Percentiles rank a stretch among this genome's conserved stretches.
phyloP scores from a whole-genome alignment of 2,113 vertebrate species.

The Melanocharis versteri region DNA sequence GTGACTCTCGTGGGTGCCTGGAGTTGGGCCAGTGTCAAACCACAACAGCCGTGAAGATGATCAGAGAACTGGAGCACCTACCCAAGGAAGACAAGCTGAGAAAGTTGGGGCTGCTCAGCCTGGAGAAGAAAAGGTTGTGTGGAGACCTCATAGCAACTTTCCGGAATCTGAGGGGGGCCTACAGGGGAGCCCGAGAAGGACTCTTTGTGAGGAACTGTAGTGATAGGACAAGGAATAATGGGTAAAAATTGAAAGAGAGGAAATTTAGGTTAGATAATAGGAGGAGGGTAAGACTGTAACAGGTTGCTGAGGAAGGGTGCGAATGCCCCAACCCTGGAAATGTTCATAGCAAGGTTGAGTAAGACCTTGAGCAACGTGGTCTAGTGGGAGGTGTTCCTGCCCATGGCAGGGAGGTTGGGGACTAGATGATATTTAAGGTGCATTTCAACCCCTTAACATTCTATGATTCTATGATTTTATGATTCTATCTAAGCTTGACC shows the following conservation, averaged over 20 bases:
- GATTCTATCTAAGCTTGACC: background rate
- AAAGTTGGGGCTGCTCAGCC: background rate
- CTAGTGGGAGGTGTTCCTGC: background rate
- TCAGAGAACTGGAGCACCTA: background rate
- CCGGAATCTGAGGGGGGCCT: background rate
- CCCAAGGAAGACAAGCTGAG: background rate
- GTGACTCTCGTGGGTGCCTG: too few species aligned
- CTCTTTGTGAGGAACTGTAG: background rate
- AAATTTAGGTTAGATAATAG: background rate
- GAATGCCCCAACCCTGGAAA: background rate
- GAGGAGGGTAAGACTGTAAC: background rate
- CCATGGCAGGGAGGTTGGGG: background rate
- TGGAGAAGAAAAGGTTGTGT: background rate
- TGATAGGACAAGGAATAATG: background rate
- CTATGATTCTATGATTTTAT: background rate
- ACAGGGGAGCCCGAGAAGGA: background rate
- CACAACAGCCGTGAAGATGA: background rate
- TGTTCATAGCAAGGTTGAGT: accelerated
- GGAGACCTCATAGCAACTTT: background rate
- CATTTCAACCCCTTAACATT: background rate
- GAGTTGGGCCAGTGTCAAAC: too few species aligned
- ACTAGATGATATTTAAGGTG: background rate
- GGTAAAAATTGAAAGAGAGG: background rate
- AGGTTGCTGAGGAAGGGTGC: background rate
- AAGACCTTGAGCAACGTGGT: background rate